phyloP scores from a whole-genome alignment of 2,888 invertebrate species.

The Embidobia sp. region DNA sequence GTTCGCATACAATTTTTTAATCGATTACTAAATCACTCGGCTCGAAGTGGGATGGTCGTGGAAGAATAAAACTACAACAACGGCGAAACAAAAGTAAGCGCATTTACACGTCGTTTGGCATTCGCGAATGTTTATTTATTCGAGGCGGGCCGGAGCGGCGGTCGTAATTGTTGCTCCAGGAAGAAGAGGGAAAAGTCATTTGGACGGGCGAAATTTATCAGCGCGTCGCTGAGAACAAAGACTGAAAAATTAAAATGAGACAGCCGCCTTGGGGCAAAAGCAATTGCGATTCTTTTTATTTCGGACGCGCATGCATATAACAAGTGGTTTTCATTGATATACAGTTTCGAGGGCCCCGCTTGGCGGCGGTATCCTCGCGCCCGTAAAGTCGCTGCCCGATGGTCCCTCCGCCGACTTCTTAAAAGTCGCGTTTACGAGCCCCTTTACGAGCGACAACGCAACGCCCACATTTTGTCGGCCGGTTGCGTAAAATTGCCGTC shows the following conservation, averaged over 20 bases:
- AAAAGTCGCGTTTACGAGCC: conserved; percentile 66
- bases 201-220: too few relatives aligned
- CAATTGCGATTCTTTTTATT: conserved; percentile 7
- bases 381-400: conserved; percentile 37
- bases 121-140: neutral
- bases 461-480: conserved; percentile 64
- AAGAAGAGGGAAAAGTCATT: too few relatives aligned
- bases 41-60: too few relatives aligned
- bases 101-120: too few relatives aligned
- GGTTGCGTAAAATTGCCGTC: conserved; percentile 27
- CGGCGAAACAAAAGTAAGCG: too few relatives aligned
- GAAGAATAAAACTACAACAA: too few relatives aligned
- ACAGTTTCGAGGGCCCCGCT: conserved; percentile 32
- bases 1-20: too few relatives aligned
- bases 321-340: conserved; percentile 54
- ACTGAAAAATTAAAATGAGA: conserved; percentile 26
- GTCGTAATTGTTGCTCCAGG: neutral
- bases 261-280: neutral
- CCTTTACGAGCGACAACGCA: conserved; percentile 67
- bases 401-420: conserved; percentile 37
- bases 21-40: too few relatives aligned
- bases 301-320: conserved; percentile 25
- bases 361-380: conserved; percentile 19
- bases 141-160: conserved; percentile 9
- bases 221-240: conserved; percentile 25